Conservation (phyloP, 2,113 vertebrate genomes). For the Cromileptes altivelis region DNA sequence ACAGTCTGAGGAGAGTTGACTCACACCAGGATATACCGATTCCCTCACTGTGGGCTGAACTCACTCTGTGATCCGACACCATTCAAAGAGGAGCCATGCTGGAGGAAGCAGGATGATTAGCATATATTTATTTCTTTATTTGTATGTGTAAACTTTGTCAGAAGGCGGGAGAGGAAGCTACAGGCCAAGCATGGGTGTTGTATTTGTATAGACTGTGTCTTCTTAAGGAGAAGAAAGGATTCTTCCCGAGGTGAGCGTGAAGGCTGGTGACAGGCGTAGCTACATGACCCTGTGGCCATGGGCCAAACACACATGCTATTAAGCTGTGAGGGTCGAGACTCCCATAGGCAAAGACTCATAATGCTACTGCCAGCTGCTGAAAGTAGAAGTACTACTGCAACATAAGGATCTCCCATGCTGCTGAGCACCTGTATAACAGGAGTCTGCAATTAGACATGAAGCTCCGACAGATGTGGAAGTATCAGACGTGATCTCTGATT, state of each 20-base stretch:
- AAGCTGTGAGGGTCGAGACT: constrained; percentile 2
- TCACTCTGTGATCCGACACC: constrained; percentile 53
- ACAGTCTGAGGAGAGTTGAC: constrained; percentile 79
- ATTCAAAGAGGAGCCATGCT: constrained; percentile 47
- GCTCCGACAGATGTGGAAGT: not conserved
- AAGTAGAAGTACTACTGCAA: not conserved
- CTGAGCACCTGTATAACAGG: not conserved
- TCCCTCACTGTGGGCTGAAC: constrained; percentile 72
- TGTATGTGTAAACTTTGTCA: constrained; percentile 19
- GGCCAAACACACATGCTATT: not conserved
- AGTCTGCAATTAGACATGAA: not conserved
- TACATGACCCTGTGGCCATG: not conserved
- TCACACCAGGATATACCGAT: constrained; percentile 78
- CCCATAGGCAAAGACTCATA: not conserved
- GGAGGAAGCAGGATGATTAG: constrained; percentile 31
- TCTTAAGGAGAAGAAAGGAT: not conserved
- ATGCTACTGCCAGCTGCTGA: not conserved
- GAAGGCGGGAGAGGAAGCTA: not conserved
- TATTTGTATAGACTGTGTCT: not conserved
- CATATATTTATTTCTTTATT: constrained; percentile 33
- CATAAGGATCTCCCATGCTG: not conserved
- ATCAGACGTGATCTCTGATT: not conserved
- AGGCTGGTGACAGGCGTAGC: not conserved
- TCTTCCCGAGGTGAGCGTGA: not conserved
- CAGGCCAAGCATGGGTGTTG: not conserved